These are phyloP conservation scores for Phoxinus dragarum DNA, from an alignment of 2,797 vertebrate genomes.

Conservation along the genomic window DNA sequence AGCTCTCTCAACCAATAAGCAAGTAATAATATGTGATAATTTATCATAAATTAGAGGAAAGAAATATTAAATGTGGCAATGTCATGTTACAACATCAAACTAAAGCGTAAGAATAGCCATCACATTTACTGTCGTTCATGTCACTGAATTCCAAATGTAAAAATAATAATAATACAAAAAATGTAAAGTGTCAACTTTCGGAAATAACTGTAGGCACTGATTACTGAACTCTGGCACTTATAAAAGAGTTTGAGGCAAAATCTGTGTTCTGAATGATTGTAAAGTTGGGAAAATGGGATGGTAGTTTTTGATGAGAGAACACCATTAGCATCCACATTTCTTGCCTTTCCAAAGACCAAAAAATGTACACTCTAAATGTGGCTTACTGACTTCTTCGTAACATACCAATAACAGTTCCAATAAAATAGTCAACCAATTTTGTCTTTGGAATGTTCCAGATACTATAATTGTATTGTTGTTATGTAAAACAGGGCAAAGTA, in stretches of 20 bases:
- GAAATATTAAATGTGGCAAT: slow-evolving; percentile 13
- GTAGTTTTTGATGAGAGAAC: background rate
- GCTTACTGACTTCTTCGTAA: background rate
- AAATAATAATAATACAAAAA: background rate
- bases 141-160: slow-evolving; percentile 18
- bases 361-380: background rate
- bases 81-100: background rate
- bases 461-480: slow-evolving; percentile 7
- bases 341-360: background rate
- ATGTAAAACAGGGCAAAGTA: slow-evolving; percentile 18
- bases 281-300: background rate
- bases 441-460: slow-evolving; percentile 43
- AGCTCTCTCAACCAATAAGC: slow-evolving; percentile 16
- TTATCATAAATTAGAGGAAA: background rate
- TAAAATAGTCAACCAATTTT: background rate
- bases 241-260: slow-evolving; percentile 37
- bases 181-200: background rate
- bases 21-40: background rate
- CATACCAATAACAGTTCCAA: background rate
- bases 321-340: background rate
- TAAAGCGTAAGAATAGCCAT: background rate
- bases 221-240: slow-evolving; percentile 41
- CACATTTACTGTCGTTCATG: background rate
- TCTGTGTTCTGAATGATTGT: background rate
- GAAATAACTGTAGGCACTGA: slow-evolving; percentile 48